Percentiles rank a stretch among this genome's conserved stretches.
These are phyloP conservation scores for Charanyca ferruginea DNA, from an alignment of 2,888 invertebrate species.

Conservation along the genomic window DNA sequence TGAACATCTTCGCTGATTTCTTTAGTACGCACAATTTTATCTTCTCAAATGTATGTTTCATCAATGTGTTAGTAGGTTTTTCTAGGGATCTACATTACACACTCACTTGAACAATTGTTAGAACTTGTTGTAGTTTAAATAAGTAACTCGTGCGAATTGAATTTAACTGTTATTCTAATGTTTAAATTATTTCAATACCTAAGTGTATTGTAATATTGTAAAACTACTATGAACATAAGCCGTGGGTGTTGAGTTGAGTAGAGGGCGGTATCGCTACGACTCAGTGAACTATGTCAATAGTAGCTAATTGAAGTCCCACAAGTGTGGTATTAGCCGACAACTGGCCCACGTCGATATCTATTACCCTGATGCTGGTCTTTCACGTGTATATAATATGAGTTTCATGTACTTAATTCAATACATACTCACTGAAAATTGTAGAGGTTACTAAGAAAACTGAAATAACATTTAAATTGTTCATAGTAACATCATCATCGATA, in stretches of 20 bases:
- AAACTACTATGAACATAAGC: slow-evolving; percentile 22
- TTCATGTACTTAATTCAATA: slow-evolving; percentile 78
- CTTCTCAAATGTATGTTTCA: slow-evolving; percentile 73
- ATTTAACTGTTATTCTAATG: too few species aligned
- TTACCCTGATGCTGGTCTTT: slow-evolving; percentile 65
- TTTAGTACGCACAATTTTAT: slow-evolving; percentile 69
- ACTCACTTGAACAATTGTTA: slow-evolving; percentile 32
- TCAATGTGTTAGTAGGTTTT: slow-evolving; percentile 59
- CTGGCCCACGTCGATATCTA: slow-evolving; percentile 72
- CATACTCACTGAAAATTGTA: slow-evolving; percentile 39
- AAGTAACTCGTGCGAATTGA: too few species aligned
- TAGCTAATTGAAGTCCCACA: slow-evolving; percentile 85
- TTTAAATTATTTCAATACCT: too few species aligned
- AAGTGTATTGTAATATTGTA: slow-evolving; percentile 11
- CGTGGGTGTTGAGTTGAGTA: slow-evolving; percentile 59
- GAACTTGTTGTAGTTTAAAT: slow-evolving; percentile 10
- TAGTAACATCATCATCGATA: too few species aligned
- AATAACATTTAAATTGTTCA: too few species aligned
- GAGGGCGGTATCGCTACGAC: slow-evolving; percentile 68
- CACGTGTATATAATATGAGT: slow-evolving; percentile 65
- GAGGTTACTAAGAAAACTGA: background rate
- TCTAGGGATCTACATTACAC: slow-evolving; percentile 33
- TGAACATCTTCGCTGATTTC: slow-evolving; percentile 92
- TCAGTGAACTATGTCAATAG: slow-evolving; percentile 81
- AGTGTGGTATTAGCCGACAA: slow-evolving; percentile 78